Base-by-base conservation (phyloP, 2,888 invertebrate species). In the Mythimna ferrago region DNA sequence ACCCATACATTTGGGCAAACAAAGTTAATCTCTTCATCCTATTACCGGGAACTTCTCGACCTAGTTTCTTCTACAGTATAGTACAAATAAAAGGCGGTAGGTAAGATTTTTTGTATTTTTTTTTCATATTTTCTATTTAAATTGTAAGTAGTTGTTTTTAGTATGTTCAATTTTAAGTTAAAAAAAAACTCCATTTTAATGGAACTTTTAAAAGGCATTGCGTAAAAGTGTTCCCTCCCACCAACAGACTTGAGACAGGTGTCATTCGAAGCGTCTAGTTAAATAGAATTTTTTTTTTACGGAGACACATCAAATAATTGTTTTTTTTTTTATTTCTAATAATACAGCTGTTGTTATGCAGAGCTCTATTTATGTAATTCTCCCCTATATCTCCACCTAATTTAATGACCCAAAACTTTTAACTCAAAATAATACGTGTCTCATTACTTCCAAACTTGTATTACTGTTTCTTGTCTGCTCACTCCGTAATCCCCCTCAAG, bases 11-110 rank as follows among this genome's bases (percentile, higher is more conserved):
- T 87, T 88, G 79, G 85, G 81, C 79, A 87, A 90, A 90, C 87
- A 88, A 89, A 90, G 87, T 90, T 89, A 89, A 90, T 89, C 89
- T 85, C 82, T 88, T 83, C 78, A 85, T 86, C 89, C 85, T 86
- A 89, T 90, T 88, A 90, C 82, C 75, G 81, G n/a, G 74, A 81
- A 89, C 87, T 88, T 86, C 83, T 81, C 87, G 87, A 86, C 89
- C 91, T 84, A 90, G 83, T 91, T 92, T 78, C 84, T 26, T 65
- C 68, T 71, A 58, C 26, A 38, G 44, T n/a, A 32, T 60, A 48
- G 54, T 26, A 41, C 21, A 74, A 65, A 67, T n/a, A 6, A 69
- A 57, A 73, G 2, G 10, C 77, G 71, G 76, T 71, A 80, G 71
- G 58, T 57, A 0, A 70, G 35, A 2, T 10, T 14, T 26, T 21